A percentile compares a stretch with the other conserved stretches of the same genome.
These are phyloP conservation scores for Anarrhichthys ocellatus DNA, from an alignment of 2,113 vertebrate genomes.

Conservation along the genomic window DNA sequence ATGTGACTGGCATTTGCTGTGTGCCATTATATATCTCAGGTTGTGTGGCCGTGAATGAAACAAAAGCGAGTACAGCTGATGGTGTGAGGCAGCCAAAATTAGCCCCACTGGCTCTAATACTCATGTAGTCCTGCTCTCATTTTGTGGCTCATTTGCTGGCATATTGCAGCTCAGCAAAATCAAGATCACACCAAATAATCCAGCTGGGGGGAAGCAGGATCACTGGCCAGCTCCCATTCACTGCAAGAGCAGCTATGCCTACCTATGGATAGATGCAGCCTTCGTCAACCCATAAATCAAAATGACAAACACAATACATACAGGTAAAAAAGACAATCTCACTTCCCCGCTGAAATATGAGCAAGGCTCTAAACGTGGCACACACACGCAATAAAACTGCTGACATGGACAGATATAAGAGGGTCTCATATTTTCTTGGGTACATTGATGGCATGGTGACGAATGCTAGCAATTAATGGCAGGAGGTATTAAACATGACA, in stretches of 20 bases:
- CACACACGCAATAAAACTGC: constrained; percentile 31
- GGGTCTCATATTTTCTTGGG: constrained; percentile 34
- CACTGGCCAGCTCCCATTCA: constrained; percentile 21
- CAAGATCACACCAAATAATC: constrained; percentile 47
- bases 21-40: constrained; percentile 1
- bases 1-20: constrained; percentile 12
- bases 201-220: constrained; percentile 23
- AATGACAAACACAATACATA: constrained; percentile 58
- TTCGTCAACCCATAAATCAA: constrained; percentile 68
- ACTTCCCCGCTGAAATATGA: constrained; percentile 55
- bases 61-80: constrained; percentile 27
- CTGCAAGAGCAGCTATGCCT: constrained; percentile 10
- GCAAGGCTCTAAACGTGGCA: constrained; percentile 13
- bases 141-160: constrained; percentile 70
- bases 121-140: constrained; percentile 50
- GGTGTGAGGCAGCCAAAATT: constrained; percentile 23
- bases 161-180: constrained; percentile 66
- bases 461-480: constrained; percentile 60
- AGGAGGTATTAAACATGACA: constrained; percentile 48
- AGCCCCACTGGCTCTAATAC: constrained; percentile 42
- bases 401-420: constrained; percentile 49
- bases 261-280: constrained; percentile 20
- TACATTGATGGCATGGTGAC: constrained; percentile 30
- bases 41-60: constrained; percentile 19
- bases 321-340: constrained; percentile 57